phyloP scores from a whole-genome alignment of 2,113 vertebrate genomes.

The Gnathonemus echidnorhynchus region DNA sequence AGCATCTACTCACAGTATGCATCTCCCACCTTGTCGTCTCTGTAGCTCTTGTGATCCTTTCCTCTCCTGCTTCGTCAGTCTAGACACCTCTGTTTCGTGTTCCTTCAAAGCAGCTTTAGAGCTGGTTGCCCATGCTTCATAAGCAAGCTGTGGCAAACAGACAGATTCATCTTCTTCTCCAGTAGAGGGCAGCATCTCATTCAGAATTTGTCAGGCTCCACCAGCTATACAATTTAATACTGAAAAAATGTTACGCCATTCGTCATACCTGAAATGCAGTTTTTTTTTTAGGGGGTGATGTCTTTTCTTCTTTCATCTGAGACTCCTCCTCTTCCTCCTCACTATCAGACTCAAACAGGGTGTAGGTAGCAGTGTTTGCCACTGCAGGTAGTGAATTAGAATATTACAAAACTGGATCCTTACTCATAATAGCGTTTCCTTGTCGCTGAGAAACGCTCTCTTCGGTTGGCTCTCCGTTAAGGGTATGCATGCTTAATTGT shows the following conservation, averaged over 20 bases:
- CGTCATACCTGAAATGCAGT: conserved; percentile 61
- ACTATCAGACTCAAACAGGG: conserved; percentile 59
- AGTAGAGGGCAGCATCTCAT: neutral
- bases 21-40: conserved; percentile 43
- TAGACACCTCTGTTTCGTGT: conserved; percentile 54
- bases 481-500: neutral
- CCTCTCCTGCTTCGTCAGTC: conserved; percentile 42
- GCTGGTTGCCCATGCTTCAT: conserved; percentile 63
- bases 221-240: neutral
- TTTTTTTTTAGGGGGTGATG: conserved; percentile 49
- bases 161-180: neutral
- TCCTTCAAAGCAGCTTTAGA: conserved; percentile 54
- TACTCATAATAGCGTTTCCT: neutral
- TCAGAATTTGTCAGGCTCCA: neutral
- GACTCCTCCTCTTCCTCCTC: conserved; percentile 57
- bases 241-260: neutral
- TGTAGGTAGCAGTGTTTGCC: conserved; percentile 49
- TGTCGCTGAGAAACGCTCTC: neutral
- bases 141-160: conserved; percentile 50
- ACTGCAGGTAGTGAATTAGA: conserved; percentile 31
- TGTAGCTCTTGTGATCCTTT: conserved; percentile 35
- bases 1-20: neutral
- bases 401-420: neutral
- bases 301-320: conserved; percentile 46
- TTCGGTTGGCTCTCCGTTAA: neutral